A percentile compares a stretch with the other conserved stretches of the same genome.
Conservation (phyloP, 2,888 invertebrate species). For the Abrostola tripartita region DNA sequence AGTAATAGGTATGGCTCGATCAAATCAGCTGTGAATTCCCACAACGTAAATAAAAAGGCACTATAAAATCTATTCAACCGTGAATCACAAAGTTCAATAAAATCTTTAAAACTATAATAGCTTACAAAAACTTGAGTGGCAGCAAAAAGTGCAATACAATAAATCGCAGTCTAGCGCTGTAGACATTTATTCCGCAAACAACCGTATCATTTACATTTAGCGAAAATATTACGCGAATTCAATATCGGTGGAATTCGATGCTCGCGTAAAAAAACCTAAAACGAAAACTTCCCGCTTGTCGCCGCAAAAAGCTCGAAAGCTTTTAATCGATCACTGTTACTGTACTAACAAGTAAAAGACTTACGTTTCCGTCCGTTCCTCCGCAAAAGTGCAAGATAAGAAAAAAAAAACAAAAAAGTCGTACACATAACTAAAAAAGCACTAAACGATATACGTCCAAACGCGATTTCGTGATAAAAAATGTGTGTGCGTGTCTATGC, state of each 20-base stretch:
- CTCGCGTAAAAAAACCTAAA: constrained; percentile 56
- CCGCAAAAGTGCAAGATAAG: constrained; percentile 57
- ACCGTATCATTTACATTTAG: constrained; percentile 48
- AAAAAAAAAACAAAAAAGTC: constrained; percentile 66
- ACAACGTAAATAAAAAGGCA: constrained; percentile 32
- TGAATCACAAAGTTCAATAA: constrained; percentile 48
- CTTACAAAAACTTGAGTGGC: constrained; percentile 22
- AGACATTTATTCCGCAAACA: constrained; percentile 40
- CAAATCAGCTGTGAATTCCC: constrained; percentile 30
- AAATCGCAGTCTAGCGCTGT: constrained; percentile 27
- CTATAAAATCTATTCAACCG: constrained; percentile 32
- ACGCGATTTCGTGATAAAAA: constrained; percentile 56
- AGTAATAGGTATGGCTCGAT: neutral
- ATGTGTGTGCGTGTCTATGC: constrained; percentile 48
- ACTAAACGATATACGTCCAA: constrained; percentile 65
- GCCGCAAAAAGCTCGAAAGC: constrained; percentile 70
- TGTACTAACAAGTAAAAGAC: constrained; percentile 62
- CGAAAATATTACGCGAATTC: constrained; percentile 46
- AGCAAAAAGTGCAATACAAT: constrained; percentile 40
- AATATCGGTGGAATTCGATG: constrained; percentile 62
- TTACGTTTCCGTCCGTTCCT: constrained; percentile 68
- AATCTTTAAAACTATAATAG: constrained; percentile 24
- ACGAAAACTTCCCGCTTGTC: constrained; percentile 63
- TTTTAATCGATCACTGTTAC: constrained; percentile 69
- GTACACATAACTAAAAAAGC: constrained; percentile 66